phyloP scores from a whole-genome alignment of 2,888 invertebrate species.

The Dasypogon diadema region DNA sequence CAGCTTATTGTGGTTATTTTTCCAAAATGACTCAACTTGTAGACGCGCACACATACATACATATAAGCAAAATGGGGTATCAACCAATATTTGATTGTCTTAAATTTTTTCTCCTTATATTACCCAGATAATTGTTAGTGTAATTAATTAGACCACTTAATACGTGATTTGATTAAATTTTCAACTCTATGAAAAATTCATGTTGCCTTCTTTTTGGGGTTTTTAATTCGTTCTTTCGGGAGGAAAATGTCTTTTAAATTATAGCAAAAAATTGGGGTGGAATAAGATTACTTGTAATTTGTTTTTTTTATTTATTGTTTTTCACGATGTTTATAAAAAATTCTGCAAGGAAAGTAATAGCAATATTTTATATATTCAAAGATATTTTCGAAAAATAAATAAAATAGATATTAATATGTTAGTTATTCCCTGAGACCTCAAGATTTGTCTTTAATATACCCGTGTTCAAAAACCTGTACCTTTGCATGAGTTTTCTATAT shows the following conservation, averaged over 20 bases:
- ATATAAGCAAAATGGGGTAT: conserved; percentile 1
- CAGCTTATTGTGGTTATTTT: conserved; percentile 21
- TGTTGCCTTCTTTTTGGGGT: background rate
- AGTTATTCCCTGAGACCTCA: too few species aligned
- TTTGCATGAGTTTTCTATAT: too few species aligned
- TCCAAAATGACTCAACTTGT: background rate
- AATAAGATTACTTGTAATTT: too few species aligned
- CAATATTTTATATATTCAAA: too few species aligned
- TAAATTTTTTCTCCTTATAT: background rate
- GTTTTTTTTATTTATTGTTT: too few species aligned
- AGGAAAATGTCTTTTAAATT: background rate
- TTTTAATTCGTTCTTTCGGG: background rate
- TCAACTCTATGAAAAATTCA: conserved; percentile 39
- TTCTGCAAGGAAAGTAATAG: too few species aligned
- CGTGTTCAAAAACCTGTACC: too few species aligned
- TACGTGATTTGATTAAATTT: conserved; percentile 42
- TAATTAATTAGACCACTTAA: conserved; percentile 32
- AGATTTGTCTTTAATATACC: too few species aligned
- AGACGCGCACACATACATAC: background rate
- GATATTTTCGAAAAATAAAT: too few species aligned
- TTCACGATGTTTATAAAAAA: too few species aligned
- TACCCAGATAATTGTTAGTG: conserved; percentile 22
- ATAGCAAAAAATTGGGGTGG: background rate
- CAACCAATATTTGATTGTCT: background rate
- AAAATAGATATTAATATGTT: too few species aligned